These are phyloP conservation scores for Mesocricetus auratus DNA, from an alignment of 2,113 vertebrate species.

Conservation along the genomic window DNA sequence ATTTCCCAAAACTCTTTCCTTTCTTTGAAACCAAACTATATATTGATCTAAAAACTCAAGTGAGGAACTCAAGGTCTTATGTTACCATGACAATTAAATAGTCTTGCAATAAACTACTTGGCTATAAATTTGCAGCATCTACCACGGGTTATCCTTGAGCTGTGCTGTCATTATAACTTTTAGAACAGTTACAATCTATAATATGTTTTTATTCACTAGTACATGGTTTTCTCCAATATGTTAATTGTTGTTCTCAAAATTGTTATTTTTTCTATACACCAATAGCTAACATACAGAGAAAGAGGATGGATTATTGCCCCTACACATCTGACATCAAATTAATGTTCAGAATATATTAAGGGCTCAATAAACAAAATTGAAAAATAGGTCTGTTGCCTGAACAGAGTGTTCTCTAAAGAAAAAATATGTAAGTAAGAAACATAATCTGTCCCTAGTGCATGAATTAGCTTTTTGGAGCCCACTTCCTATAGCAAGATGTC, in stretches of 20 bases:
- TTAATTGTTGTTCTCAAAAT: neutral
- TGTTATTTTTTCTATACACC: too few relatives aligned
- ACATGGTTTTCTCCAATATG: neutral
- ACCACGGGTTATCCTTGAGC: neutral
- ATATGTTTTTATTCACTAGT: neutral
- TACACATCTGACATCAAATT: too few relatives aligned
- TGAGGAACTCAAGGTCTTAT: neutral
- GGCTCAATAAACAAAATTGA: too few relatives aligned
- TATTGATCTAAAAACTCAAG: slow-evolving; percentile 44
- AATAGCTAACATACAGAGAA: too few relatives aligned
- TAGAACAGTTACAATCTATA: neutral
- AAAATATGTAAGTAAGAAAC: too few relatives aligned
- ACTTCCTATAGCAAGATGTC: too few relatives aligned
- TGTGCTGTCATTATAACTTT: neutral
- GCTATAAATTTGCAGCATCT: slow-evolving; percentile 15
- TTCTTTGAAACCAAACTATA: slow-evolving; percentile 32
- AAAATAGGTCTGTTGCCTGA: too few relatives aligned
- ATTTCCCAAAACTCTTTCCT: neutral
- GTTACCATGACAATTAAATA: neutral
- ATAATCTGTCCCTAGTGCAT: too few relatives aligned
- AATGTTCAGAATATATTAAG: too few relatives aligned
- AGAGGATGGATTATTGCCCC: too few relatives aligned
- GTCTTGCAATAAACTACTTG: neutral
- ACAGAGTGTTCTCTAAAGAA: too few relatives aligned
- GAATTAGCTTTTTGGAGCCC: too few relatives aligned